Percentiles rank a stretch among this genome's conserved stretches.
phyloP scores from a whole-genome alignment of 37 sponge, comb jelly and placozoan genomes.

The Geodia barretti region DNA sequence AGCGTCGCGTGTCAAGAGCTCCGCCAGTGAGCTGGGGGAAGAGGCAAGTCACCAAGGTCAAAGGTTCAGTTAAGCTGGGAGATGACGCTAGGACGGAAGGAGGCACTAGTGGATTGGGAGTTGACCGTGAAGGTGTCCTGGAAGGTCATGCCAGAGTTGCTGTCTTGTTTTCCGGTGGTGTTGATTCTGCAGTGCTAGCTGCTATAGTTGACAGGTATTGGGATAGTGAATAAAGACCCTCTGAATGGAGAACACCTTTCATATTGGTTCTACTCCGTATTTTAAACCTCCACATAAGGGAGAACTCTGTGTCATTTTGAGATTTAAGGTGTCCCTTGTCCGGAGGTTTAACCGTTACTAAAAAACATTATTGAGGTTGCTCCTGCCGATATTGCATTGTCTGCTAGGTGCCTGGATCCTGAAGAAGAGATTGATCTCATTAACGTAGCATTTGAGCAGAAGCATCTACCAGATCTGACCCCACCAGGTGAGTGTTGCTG shows the following conservation, averaged over 20 bases:
- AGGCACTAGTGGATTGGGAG: no score
- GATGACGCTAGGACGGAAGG: neutral
- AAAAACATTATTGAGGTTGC: neutral
- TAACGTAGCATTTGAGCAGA: constrained; percentile 95
- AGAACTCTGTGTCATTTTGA: no score
- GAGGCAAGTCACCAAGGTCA: no score
- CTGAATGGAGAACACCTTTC: no score
- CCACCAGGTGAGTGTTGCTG: neutral
- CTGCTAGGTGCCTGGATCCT: constrained; percentile 61
- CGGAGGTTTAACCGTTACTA: no score
- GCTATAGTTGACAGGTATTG: constrained; percentile 89
- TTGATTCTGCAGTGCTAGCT: constrained; percentile 94
- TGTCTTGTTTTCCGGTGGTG: constrained; percentile 93
- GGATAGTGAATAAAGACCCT: no score
- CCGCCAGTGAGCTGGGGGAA: constrained; percentile 12
- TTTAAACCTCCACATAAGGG: no score
- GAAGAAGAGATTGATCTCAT: constrained; percentile 91
- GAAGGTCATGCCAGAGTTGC: constrained; percentile 71
- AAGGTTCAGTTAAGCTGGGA: neutral
- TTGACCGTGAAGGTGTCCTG: no score
- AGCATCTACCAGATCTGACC: neutral
- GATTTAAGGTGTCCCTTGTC: no score
- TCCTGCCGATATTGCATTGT: neutral
- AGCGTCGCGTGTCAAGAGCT: constrained; percentile 32
- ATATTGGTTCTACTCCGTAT: no score